Base-by-base conservation (phyloP, 2,888 invertebrate species). In the Eupithecia centaureata region DNA sequence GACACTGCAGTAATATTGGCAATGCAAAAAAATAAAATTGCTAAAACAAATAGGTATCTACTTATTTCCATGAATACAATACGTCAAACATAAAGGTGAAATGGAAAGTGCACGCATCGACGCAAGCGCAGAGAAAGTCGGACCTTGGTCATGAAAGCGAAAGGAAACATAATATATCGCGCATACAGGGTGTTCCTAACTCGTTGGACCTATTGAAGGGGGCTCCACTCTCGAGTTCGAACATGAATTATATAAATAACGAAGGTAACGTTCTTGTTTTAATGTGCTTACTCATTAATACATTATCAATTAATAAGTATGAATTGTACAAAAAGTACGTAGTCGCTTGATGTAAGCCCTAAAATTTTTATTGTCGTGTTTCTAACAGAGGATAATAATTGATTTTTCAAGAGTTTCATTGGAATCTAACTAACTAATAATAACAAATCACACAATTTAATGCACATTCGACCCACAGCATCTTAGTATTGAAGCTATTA, bases 61-160 rank as follows among this genome's bases (percentile, higher is more conserved):
- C 3, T 27, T 25, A 56, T 10, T 18, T 28, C 8, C 13, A 56
- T 18, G 30, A 1, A 10, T 13, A 27, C 56, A 32, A 57, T 57
- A 30, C 30, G 32, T n/a, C 32, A 32, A 32, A 57, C 51, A 63
- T 66, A 60, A 62, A 69, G 67, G 70, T 75, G 75, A 79, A 79
- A 80, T 77, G 70, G 81, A 82, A 81, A 81, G 81, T 78, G 76
- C 42, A 73, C 74, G 74, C 75, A 65, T 60, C 73, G 70, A 22
- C 52, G 52, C 61, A 52, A 30, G 62, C 70, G 62, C 69, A 70
- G 79, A 74, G 85, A 83, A 83, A 86, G 85, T 80, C 76, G 73
- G 79, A 86, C 86, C 86, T 86, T 86, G 86, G 75, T 82, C 86
- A 83, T 86, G 86, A 84, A 80, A 84, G 82, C 79, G 85, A 84